Conservation (phyloP, 2,113 vertebrate genomes). For the Lepidothrix coronata region DNA sequence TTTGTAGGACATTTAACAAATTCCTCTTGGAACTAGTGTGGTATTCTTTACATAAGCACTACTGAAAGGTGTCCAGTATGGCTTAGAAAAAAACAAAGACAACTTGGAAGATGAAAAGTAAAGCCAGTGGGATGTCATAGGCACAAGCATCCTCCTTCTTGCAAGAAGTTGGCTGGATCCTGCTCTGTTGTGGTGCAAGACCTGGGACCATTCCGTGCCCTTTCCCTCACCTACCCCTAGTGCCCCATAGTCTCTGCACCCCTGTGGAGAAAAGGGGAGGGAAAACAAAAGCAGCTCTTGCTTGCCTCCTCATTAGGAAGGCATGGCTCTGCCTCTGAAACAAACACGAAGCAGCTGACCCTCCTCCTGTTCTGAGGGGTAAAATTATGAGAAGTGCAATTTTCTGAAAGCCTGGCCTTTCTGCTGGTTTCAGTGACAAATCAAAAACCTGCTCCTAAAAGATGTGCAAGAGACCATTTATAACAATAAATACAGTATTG, state of each 20-base stretch:
- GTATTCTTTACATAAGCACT: background rate
- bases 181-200: background rate
- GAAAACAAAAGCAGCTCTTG: background rate
- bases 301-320: background rate
- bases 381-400: background rate
- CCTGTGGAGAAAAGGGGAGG: accelerated
- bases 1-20: background rate
- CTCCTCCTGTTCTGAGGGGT: background rate
- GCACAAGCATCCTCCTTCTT: background rate
- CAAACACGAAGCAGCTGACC: background rate
- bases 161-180: background rate
- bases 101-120: background rate
- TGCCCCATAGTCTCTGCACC: accelerated
- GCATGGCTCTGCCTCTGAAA: background rate
- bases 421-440: background rate
- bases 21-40: background rate
- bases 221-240: background rate
- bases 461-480: background rate
- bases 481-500: background rate
- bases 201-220: background rate
- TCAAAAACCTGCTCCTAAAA: background rate
- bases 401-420: background rate
- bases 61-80: background rate
- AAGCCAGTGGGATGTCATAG: background rate
- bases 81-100: background rate